Percentiles rank a stretch among this genome's conserved stretches.
These are phyloP conservation scores for Drosophila eohydei DNA, from an alignment of 2,888 invertebrate genomes.

Conservation along the genomic window DNA sequence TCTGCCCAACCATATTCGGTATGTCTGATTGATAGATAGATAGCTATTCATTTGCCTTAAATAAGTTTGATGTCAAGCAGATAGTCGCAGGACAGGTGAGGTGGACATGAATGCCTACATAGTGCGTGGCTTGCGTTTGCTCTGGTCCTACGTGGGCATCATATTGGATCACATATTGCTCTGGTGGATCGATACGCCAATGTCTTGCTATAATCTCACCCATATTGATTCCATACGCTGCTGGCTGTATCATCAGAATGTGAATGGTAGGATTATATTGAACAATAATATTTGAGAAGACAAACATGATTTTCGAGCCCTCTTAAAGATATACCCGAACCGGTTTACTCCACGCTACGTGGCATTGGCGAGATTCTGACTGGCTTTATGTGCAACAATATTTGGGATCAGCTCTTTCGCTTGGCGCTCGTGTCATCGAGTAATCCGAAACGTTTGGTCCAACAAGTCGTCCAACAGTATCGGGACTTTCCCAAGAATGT, in stretches of 20 bases:
- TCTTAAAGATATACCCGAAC: conserved; percentile 87
- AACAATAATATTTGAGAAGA: not conserved
- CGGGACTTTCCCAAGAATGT: conserved; percentile 73
- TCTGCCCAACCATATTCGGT: conserved; percentile 82
- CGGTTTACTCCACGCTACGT: conserved; percentile 89
- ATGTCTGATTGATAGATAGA: not conserved
- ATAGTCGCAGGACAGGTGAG: conserved; percentile 53
- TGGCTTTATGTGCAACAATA: conserved; percentile 91
- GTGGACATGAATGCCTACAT: conserved; percentile 78
- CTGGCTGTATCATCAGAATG: conserved; percentile 77
- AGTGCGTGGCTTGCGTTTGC: conserved; percentile 82
- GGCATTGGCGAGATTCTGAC: conserved; percentile 92
- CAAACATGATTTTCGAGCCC: not conserved
- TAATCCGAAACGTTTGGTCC: conserved; percentile 59
- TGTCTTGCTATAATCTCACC: conserved; percentile 86
- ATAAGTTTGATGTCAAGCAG: conserved; percentile 13
- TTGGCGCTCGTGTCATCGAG: conserved; percentile 81
- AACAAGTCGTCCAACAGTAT: conserved; percentile 68
- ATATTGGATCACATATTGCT: conserved; percentile 92
- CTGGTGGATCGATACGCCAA: conserved; percentile 92
- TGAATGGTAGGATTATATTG: conserved; percentile 62
- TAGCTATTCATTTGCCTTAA: not conserved
- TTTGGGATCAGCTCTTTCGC: conserved; percentile 90
- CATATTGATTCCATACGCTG: conserved; percentile 82
- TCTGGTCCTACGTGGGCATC: conserved; percentile 93